phyloP scores from a whole-genome alignment of 2,888 invertebrate genomes.

The Acanthoscelides obtectus region DNA sequence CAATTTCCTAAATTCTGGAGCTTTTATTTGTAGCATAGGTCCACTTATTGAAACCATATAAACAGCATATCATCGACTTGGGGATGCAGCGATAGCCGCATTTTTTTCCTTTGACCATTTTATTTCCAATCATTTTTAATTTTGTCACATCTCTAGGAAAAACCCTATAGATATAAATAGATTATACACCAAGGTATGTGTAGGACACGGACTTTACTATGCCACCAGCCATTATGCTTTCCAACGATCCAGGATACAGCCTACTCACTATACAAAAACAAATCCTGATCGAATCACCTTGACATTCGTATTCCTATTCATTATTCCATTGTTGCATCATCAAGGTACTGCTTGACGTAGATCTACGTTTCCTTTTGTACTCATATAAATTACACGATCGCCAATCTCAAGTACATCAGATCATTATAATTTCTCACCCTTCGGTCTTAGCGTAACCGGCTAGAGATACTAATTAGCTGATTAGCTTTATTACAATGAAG shows the following conservation, averaged over 20 bases:
- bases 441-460: background rate
- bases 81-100: no score
- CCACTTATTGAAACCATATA: no score
- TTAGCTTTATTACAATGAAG: background rate
- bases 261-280: background rate
- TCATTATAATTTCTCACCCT: background rate
- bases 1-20: no score
- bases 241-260: background rate
- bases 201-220: no score
- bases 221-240: no score
- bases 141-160: no score
- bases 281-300: background rate
- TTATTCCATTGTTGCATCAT: background rate
- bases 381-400: background rate
- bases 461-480: background rate
- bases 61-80: no score
- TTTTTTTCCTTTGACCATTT: no score
- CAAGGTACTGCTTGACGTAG: background rate
- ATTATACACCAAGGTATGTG: no score
- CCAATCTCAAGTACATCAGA: background rate
- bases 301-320: background rate
- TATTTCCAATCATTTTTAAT: no score
- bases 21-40: no score
- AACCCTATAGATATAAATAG: no score
- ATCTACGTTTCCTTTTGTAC: background rate